These are phyloP conservation scores for Sphaeridia pumilis DNA, from an alignment of 2,888 invertebrate species.

Conservation along the genomic window DNA sequence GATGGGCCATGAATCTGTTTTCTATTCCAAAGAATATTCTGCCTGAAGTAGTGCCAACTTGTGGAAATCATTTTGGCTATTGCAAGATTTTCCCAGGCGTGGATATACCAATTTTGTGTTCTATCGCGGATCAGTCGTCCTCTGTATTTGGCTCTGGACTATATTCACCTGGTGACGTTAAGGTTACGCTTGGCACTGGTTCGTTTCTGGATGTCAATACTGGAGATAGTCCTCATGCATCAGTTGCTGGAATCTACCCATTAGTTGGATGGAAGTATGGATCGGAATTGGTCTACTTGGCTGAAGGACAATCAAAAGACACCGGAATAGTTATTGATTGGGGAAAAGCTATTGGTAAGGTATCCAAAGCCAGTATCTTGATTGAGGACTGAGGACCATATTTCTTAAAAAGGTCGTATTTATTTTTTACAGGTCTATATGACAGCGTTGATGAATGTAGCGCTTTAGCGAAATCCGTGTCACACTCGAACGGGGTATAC, in stretches of 20 bases:
- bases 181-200: conserved; percentile 84
- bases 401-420: background rate
- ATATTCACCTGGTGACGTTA: conserved; percentile 63
- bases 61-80: conserved; percentile 57
- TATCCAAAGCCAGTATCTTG: background rate
- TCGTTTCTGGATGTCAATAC: conserved; percentile 79
- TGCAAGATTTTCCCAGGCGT: conserved; percentile 37
- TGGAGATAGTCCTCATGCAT: conserved; percentile 61
- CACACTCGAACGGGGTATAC: conserved; percentile 62
- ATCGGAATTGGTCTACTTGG: conserved; percentile 54
- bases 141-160: conserved; percentile 80
- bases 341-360: conserved; percentile 47
- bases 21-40: conserved; percentile 62
- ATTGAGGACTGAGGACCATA: background rate
- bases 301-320: conserved; percentile 79
- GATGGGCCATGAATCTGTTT: conserved; percentile 56
- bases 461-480: conserved; percentile 54
- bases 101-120: conserved; percentile 30
- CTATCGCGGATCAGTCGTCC: conserved; percentile 67
- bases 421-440: conserved; percentile 46
- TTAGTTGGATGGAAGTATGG: conserved; percentile 72
- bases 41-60: conserved; percentile 69
- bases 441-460: conserved; percentile 54
- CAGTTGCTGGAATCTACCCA: conserved; percentile 66
- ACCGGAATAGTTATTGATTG: conserved; percentile 79